A percentile compares a stretch with the other conserved stretches of the same genome.
phyloP scores from a whole-genome alignment of 2,888 invertebrate genomes.

The Lochmaea capreae region DNA sequence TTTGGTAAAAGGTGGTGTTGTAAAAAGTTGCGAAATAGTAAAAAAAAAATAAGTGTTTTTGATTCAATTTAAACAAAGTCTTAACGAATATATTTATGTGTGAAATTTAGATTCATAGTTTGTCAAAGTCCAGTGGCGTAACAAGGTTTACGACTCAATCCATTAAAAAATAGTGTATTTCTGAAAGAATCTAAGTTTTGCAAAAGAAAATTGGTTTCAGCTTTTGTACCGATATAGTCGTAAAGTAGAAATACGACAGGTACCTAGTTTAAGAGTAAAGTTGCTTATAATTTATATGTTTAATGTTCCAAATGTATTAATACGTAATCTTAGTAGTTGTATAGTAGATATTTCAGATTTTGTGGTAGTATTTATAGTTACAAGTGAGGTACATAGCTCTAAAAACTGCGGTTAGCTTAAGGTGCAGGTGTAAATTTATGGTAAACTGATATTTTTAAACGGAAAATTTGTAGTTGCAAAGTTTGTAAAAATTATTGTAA shows the following conservation, averaged over 20 bases:
- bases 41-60: neutral
- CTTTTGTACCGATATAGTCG: neutral
- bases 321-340: no score
- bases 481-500: neutral
- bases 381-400: neutral
- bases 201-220: neutral
- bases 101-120: constrained; percentile 6
- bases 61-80: neutral
- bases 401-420: neutral
- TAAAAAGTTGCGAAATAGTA: neutral
- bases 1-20: neutral
- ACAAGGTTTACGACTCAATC: constrained; percentile 4
- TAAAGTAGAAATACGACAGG: no score
- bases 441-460: neutral
- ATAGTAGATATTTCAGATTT: no score
- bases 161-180: neutral
- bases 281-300: no score
- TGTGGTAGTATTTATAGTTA: neutral
- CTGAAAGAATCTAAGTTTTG: constrained; percentile 3
- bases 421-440: neutral
- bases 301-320: no score
- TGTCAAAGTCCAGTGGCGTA: neutral
- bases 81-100: neutral
- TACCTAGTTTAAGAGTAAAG: no score
- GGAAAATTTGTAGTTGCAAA: neutral